phyloP scores from a whole-genome alignment of 2,113 vertebrate genomes.

The Chrysemys picta region DNA sequence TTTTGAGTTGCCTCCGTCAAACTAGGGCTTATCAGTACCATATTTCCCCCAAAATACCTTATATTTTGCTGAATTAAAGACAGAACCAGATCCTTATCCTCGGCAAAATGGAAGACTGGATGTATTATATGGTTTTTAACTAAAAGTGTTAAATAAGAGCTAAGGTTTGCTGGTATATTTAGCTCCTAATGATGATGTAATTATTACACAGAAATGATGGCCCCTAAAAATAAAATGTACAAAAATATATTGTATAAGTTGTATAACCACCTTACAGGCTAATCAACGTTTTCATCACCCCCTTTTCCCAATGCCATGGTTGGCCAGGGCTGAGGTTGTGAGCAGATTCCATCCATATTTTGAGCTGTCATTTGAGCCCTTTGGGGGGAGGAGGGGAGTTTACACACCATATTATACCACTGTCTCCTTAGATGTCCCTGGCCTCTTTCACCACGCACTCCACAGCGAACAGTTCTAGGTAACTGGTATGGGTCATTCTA shows the following conservation, averaged over 20 bases:
- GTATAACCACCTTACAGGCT: too few species aligned
- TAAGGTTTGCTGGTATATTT: rapidly evolving
- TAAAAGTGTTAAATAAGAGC: rapidly evolving
- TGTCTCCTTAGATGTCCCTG: neutral
- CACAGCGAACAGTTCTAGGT: neutral
- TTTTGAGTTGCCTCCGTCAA: neutral
- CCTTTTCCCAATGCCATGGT: too few species aligned
- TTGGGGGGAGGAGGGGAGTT: too few species aligned
- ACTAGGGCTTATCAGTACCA: neutral
- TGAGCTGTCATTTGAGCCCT: too few species aligned
- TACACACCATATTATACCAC: neutral
- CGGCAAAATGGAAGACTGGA: neutral
- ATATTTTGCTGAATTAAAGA: neutral
- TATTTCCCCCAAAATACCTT: constrained; percentile 3
- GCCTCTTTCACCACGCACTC: neutral
- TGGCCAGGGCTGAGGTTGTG: too few species aligned
- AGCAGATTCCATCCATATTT: too few species aligned
- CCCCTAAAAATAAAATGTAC: too few species aligned
- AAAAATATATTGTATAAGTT: too few species aligned
- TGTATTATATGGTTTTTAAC: neutral
- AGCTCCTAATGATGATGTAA: rapidly evolving
- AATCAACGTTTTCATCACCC: too few species aligned
- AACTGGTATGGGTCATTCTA: neutral
- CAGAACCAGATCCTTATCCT: neutral
- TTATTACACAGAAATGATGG: rapidly evolving